A percentile compares a stretch with the other conserved stretches of the same genome.
Conservation (phyloP, 2,113 vertebrate species). For the Larimichthys crocea region DNA sequence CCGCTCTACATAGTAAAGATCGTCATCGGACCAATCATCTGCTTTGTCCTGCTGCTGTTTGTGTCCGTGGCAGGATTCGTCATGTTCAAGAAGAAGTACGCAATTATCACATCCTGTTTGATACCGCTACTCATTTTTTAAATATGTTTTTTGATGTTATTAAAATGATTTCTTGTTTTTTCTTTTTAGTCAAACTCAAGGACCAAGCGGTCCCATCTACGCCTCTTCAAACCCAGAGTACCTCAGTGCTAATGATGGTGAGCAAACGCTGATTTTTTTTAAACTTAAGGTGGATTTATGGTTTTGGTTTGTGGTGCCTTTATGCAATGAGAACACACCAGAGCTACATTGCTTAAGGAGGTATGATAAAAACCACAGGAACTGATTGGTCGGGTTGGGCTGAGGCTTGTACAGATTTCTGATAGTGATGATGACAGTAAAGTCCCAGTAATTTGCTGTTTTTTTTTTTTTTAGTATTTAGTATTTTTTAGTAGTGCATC, state of each 20-base stretch:
- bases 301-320: background rate
- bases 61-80: slow-evolving; percentile 86
- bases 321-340: no score
- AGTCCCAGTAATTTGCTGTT: background rate
- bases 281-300: background rate
- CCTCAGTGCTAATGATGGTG: slow-evolving; percentile 94
- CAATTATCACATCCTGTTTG: background rate
- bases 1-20: slow-evolving; percentile 90
- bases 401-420: background rate
- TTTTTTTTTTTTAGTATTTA: background rate
- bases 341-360: background rate
- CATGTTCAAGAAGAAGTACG: slow-evolving; percentile 92
- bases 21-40: slow-evolving; percentile 89
- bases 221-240: slow-evolving; percentile 98
- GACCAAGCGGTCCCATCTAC: slow-evolving; percentile 92
- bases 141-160: background rate
- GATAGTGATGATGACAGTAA: background rate
- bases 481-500: background rate
- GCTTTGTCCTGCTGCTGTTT: slow-evolving; percentile 86
- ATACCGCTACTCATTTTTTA: background rate
- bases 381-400: no score
- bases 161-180: background rate
- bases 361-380: no score
- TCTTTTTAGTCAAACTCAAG: slow-evolving; percentile 89
- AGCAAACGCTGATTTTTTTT: slow-evolving; percentile 51